These are phyloP conservation scores for Pygoscelis adeliae DNA, from an alignment of 2,113 vertebrate genomes.

Conservation along the genomic window DNA sequence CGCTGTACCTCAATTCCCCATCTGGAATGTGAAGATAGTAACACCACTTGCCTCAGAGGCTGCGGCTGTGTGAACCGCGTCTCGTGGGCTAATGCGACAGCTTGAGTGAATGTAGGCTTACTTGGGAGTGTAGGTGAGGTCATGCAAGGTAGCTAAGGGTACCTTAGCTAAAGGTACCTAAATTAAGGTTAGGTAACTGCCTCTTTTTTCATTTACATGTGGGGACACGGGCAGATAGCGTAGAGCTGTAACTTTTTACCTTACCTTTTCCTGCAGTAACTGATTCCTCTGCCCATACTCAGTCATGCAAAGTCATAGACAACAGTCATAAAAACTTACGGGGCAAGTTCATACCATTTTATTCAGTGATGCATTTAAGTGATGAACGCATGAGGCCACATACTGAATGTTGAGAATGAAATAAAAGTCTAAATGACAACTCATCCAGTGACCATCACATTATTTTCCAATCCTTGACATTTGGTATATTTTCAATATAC, in stretches of 20 bases:
- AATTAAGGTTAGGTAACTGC: no score
- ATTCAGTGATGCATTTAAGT: background rate
- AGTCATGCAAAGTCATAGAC: background rate
- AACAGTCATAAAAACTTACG: background rate
- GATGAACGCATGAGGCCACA: background rate
- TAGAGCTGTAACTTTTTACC: background rate
- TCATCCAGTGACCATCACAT: background rate
- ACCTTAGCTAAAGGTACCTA: no score
- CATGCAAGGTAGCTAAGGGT: background rate
- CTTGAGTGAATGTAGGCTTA: background rate
- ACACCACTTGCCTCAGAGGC: background rate
- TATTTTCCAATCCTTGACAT: background rate
- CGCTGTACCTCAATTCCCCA: rapidly evolving
- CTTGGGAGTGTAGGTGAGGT: background rate
- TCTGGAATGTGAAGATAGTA: background rate
- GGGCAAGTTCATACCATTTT: background rate
- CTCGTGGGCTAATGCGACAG: background rate
- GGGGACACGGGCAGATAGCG: background rate
- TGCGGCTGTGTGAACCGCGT: background rate
- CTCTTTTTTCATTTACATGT: no score
- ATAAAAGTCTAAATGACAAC: background rate
- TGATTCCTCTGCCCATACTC: background rate
- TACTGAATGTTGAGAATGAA: background rate
- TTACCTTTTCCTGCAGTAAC: background rate
- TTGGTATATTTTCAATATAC: background rate